phyloP scores from a whole-genome alignment of 1,140 invertebrate species.

The Drosophila pseudoananassae region DNA sequence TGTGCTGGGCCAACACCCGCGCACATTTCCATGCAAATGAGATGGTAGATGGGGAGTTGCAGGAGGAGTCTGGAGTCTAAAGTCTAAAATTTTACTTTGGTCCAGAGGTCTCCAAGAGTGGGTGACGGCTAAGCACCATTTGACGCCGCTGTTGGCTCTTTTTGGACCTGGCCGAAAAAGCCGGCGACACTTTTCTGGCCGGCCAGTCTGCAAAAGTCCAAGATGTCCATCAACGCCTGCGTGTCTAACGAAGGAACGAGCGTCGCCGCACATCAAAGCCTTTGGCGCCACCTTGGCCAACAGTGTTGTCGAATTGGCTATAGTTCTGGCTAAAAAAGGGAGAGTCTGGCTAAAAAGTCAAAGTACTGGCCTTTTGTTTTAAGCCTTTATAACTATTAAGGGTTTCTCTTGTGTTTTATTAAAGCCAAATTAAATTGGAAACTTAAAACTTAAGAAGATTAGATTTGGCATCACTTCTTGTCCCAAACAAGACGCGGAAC shows the following conservation, averaged over 20 bases:
- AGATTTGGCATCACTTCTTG: constrained; percentile 2
- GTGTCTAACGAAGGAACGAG: constrained; percentile 74
- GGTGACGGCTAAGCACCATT: constrained; percentile 79
- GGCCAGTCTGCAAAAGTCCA: constrained; percentile 40
- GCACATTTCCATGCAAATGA: constrained; percentile 82
- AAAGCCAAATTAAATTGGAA: too few species aligned
- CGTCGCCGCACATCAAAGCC: constrained; percentile 72
- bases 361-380: neutral
- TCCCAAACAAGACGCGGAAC: constrained; percentile 14
- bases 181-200: constrained; percentile 62
- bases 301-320: neutral
- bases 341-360: neutral
- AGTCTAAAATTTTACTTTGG: constrained; percentile 12
- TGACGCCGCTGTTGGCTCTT: constrained; percentile 55
- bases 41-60: constrained; percentile 28
- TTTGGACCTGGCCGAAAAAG: constrained; percentile 28
- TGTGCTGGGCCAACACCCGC: constrained; percentile 74
- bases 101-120: constrained; percentile 50
- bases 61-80: constrained; percentile 24
- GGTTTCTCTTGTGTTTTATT: too few species aligned
- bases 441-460: too few species aligned
- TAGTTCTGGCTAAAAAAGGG: neutral
- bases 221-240: constrained; percentile 82
- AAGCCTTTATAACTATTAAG: too few species aligned
- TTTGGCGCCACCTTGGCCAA: constrained; percentile 68